Conservation (phyloP, 2,113 vertebrate genomes). For the Regulus satrapa region DNA sequence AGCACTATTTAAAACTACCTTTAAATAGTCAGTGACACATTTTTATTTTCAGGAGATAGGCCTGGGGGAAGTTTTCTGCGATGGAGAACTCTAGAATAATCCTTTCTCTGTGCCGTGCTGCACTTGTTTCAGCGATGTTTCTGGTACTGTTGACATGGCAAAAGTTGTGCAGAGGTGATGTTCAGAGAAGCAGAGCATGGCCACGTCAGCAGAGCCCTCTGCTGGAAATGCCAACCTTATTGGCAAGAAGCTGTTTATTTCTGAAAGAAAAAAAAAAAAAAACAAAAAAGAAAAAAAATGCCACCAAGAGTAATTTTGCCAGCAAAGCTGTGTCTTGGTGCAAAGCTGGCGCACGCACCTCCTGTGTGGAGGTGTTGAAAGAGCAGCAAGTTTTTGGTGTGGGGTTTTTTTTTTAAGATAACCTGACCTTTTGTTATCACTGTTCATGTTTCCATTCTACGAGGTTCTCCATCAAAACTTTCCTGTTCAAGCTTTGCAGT, state of each 20-base stretch:
- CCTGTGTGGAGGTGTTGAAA: background rate
- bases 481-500: background rate
- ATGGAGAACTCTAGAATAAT: background rate
- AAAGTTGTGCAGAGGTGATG: slow-evolving; percentile 10
- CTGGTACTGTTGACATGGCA: background rate
- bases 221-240: background rate
- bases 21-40: background rate
- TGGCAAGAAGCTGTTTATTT: background rate
- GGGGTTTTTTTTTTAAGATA: background rate
- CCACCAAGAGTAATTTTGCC: background rate
- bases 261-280: background rate
- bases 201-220: slow-evolving; percentile 48
- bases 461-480: background rate
- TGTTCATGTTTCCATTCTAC: background rate
- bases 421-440: background rate
- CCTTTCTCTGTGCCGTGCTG: background rate
- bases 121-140: background rate
- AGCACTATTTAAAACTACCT: background rate
- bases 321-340: background rate
- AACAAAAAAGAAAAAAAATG: background rate
- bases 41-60: background rate
- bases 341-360: background rate
- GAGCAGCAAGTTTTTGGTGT: background rate
- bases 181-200: background rate
- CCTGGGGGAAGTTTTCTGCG: background rate